Conservation (phyloP, 2,797 vertebrate species). For the Gorsachius magnificus region DNA sequence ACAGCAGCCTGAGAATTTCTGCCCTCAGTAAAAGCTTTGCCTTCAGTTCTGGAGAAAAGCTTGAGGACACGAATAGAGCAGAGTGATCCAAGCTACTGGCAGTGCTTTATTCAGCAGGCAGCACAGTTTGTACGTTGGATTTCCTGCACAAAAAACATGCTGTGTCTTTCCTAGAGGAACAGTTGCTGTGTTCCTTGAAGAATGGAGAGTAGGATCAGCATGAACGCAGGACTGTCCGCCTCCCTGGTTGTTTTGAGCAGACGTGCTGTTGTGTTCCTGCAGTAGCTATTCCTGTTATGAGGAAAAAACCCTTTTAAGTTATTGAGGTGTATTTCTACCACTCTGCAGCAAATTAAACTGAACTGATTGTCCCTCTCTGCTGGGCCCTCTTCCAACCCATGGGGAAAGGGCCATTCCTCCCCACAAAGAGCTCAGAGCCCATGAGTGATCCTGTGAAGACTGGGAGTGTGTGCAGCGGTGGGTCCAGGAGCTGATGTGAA, state of each 20-base stretch:
- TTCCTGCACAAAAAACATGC: neutral
- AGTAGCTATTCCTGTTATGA: neutral
- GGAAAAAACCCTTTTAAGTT: neutral
- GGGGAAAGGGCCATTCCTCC: neutral
- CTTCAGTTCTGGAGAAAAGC: neutral
- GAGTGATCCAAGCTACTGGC: neutral
- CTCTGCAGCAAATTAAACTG: neutral
- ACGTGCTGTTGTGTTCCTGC: neutral
- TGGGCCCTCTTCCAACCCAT: neutral
- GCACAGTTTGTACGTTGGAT: neutral
- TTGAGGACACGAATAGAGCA: accelerated
- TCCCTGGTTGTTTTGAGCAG: neutral
- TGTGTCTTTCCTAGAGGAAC: neutral
- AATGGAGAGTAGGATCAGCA: neutral
- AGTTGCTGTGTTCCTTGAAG: neutral
- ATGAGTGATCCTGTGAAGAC: neutral
- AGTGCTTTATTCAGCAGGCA: neutral
- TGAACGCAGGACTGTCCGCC: neutral
- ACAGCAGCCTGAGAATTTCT: neutral
- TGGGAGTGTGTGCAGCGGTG: too few species aligned
- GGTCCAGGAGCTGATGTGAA: neutral
- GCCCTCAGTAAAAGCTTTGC: neutral
- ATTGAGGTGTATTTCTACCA: neutral
- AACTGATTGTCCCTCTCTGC: neutral
- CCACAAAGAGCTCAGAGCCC: neutral